Evolutionary conservation across 2,888 invertebrate genomes (phyloP), one percentile per base, ranked within the genome.

Genomic region (Fragum whitleyi): DNA sequence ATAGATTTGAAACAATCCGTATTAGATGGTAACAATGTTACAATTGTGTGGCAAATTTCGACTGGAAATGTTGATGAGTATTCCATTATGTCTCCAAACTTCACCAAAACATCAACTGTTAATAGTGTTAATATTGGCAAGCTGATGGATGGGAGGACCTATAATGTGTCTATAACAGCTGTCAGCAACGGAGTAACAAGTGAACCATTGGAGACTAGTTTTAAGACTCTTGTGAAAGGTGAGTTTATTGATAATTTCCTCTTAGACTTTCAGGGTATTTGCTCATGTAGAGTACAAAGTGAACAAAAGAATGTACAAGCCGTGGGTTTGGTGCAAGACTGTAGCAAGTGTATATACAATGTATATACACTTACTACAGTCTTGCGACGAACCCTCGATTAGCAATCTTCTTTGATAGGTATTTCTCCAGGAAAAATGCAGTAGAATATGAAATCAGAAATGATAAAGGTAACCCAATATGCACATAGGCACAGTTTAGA

Each of bases 161-260:
- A 57, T 23, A 53, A 11, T 53, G 55, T 70, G n/a, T 19, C 53
- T 2, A 55, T 70, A 14, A 32, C 32, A 6, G 53, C 70, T n/a
- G 1, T 55, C 32, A 70, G 70, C n/a, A 29, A 70, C 36, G 55
- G 36, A 1, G 1, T n/a, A n/a, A 0, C 16, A 1, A 70, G 70
- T 57, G 55, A 36, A 16, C 16, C 53, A 28, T 32, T 23, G 32
- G 19, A 7, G 1, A 21, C 14, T 1, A 55, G 16, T 2, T 70
- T 70, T 32, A 70, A 29, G 28, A 70, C 70, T 32, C 14, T n/a
- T 14, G 55, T 36, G 5, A 65, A 65, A 65, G 65, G 65, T 65
- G 42, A 21, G 32, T 19, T 14, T 0, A 32, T n/a, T 51, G 2
- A 14, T 26, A 19, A 23, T 9, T 42, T 65, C 42, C 47, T 16